A percentile compares a stretch with the other conserved stretches of the same genome.
Evolutionary conservation across 2,888 invertebrate genomes (phyloP).

Genomic region (Amphipoea lucens): DNA sequence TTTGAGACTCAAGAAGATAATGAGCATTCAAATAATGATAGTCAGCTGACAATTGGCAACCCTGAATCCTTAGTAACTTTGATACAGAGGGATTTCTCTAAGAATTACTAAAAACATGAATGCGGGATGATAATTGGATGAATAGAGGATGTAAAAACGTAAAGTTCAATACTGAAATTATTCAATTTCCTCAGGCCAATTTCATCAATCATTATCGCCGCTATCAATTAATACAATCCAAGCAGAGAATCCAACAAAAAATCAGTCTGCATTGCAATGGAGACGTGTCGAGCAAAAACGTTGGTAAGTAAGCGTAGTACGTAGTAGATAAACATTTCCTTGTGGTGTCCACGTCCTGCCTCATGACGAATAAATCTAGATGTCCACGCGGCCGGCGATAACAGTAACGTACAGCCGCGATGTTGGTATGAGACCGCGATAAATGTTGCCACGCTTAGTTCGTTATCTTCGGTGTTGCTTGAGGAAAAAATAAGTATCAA

Average conservation of each 20-base stretch:
- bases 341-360: constrained; percentile 78
- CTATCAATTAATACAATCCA: constrained; percentile 21
- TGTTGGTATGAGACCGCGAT: constrained; percentile 74
- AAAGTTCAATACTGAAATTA: not conserved
- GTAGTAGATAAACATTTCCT: constrained; percentile 84
- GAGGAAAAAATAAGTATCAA: constrained; percentile 59
- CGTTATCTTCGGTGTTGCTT: constrained; percentile 69
- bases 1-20: not conserved
- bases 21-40: not conserved
- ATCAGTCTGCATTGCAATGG: constrained; percentile 54
- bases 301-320: constrained; percentile 74
- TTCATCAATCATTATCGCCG: not conserved
- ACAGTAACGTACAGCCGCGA: constrained; percentile 73
- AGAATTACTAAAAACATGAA: not conserved
- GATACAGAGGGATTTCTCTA: not conserved
- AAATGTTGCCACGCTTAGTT: constrained; percentile 73
- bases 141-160: not conserved
- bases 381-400: constrained; percentile 80
- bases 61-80: not conserved
- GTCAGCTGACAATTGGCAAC: not conserved
- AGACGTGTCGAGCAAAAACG: constrained; percentile 68
- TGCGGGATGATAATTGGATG: not conserved
- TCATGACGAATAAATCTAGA: constrained; percentile 86
- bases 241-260: constrained; percentile 29
- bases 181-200: not conserved